These are phyloP conservation scores for Mactromeris polynyma DNA, from an alignment of 2,888 invertebrate genomes.

Conservation along the genomic window DNA sequence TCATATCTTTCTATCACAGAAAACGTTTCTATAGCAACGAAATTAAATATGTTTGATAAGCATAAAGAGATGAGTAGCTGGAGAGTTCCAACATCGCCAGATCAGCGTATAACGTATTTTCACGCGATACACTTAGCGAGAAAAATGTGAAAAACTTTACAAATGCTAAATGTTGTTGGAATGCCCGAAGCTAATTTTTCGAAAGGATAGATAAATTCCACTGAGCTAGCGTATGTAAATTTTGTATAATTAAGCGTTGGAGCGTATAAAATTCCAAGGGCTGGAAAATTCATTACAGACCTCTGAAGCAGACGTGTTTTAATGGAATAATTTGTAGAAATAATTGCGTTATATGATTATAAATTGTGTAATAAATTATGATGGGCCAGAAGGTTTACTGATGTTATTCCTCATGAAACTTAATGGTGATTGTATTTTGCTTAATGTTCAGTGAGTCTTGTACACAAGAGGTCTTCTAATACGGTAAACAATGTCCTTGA, in stretches of 20 bases:
- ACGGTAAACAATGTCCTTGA: no score
- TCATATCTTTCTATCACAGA: slow-evolving; percentile 59
- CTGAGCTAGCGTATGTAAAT: background rate
- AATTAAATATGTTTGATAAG: slow-evolving; percentile 71
- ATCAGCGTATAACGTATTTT: background rate
- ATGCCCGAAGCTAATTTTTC: slow-evolving; percentile 1
- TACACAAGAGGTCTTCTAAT: no score
- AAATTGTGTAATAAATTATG: no score
- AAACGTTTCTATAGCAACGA: slow-evolving; percentile 65
- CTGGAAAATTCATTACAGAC: slow-evolving; percentile 3
- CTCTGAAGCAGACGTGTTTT: background rate
- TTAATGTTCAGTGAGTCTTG: no score
- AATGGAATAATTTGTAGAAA: background rate
- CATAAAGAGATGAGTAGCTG: slow-evolving; percentile 7
- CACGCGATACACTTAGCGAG: background rate
- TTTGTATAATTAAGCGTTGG: background rate
- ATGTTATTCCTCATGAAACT: no score
- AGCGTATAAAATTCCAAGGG: slow-evolving; percentile 12
- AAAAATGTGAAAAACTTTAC: slow-evolving; percentile 3
- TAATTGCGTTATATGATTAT: no score
- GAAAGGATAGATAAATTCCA: background rate
- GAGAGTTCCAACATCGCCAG: background rate
- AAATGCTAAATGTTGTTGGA: background rate
- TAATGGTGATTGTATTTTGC: no score
- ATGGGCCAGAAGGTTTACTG: no score